Percentiles rank a stretch among this genome's conserved stretches.
These are phyloP conservation scores for Polydesmus complanatus DNA, from an alignment of 2,888 invertebrate species.

Conservation along the genomic window DNA sequence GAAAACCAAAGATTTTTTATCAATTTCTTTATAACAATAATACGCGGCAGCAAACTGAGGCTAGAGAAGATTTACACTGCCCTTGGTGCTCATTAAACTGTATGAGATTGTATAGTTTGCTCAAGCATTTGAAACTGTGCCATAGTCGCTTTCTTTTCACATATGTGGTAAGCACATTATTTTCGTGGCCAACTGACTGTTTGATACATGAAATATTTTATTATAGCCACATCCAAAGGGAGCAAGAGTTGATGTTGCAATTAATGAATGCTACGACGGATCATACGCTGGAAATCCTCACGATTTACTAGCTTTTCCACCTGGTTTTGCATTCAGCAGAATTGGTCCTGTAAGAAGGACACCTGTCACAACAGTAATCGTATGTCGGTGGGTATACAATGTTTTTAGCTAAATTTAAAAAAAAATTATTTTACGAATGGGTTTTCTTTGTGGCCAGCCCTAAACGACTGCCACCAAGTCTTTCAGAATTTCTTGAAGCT, in stretches of 20 bases:
- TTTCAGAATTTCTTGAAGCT: constrained; percentile 75
- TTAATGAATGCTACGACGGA: constrained; percentile 89
- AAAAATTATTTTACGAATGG: neutral
- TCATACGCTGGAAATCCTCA: constrained; percentile 88
- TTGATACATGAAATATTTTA: neutral
- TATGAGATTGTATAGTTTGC: constrained; percentile 65
- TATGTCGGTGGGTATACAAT: constrained; percentile 41
- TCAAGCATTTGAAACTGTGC: constrained; percentile 85
- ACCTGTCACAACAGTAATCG: constrained; percentile 60
- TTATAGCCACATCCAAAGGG: constrained; percentile 36
- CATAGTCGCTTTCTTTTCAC: constrained; percentile 88
- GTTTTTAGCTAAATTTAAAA: neutral
- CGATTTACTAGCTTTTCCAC: constrained; percentile 61
- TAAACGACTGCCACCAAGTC: constrained; percentile 47
- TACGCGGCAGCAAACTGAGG: constrained; percentile 86
- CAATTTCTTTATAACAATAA: constrained; percentile 93
- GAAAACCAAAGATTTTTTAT: constrained; percentile 63
- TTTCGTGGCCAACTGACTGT: constrained; percentile 1
- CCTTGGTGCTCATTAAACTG: constrained; percentile 94
- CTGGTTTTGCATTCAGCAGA: constrained; percentile 43
- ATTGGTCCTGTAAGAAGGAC: constrained; percentile 58
- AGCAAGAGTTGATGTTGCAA: constrained; percentile 83
- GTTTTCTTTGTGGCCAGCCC: constrained; percentile 34
- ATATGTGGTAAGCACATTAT: constrained; percentile 53
- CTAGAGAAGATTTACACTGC: constrained; percentile 80